A percentile compares a stretch with the other conserved stretches of the same genome.
phyloP scores from a whole-genome alignment of 92 coral and sea anemone genomes.

The Meandrina meandrites region DNA sequence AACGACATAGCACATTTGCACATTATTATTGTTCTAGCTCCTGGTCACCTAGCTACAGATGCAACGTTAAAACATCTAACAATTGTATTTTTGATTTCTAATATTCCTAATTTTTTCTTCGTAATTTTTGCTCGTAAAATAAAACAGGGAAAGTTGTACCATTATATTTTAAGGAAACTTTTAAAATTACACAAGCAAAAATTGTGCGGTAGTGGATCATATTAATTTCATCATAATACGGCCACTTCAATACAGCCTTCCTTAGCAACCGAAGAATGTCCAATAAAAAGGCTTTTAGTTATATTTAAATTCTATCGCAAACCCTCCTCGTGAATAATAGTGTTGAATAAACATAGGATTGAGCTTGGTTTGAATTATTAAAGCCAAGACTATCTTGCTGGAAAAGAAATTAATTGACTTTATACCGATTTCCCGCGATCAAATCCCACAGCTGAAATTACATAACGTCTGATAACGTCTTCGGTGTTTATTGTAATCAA shows the following conservation, averaged over 20 bases:
- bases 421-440: too few relatives aligned
- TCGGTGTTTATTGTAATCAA: too few relatives aligned
- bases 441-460: too few relatives aligned
- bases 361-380: not conserved
- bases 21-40: not conserved
- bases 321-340: too few relatives aligned
- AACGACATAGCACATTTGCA: not conserved
- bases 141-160: not conserved
- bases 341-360: not conserved
- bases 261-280: not conserved
- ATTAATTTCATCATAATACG: not conserved
- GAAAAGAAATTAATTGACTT: not conserved
- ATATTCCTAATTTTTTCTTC: too few relatives aligned
- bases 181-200: not conserved
- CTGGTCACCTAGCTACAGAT: not conserved
- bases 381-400: too few relatives aligned
- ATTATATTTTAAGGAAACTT: not conserved
- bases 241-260: too few relatives aligned
- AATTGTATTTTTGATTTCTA: not conserved
- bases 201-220: not conserved
- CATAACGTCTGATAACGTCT: too few relatives aligned
- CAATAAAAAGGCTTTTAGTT: not conserved
- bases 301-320: not conserved
- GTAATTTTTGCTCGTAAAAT: too few relatives aligned
- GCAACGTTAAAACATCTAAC: not conserved